Conservation (phyloP, 2,113 vertebrate species). For the Coreoperca whiteheadi region DNA sequence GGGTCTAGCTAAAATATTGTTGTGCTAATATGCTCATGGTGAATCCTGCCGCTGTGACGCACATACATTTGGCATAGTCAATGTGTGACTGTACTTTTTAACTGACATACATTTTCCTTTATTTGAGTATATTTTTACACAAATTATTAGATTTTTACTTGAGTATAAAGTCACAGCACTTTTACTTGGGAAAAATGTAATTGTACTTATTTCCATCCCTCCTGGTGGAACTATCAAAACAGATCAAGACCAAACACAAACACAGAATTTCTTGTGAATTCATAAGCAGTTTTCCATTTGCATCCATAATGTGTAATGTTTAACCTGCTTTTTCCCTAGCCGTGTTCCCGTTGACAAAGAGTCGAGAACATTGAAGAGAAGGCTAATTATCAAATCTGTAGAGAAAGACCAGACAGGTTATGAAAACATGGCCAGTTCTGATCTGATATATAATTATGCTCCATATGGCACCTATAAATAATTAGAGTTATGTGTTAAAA, state of each 20-base stretch:
- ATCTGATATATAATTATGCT: constrained; percentile 44
- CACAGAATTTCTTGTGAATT: neutral
- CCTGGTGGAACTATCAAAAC: neutral
- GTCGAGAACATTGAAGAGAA: neutral
- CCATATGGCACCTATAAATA: constrained; percentile 13
- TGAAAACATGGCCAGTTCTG: constrained; percentile 30
- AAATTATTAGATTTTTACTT: too few species aligned
- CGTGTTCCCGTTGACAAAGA: constrained; percentile 9
- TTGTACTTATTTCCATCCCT: neutral
- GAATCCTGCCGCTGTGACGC: too few species aligned
- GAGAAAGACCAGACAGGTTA: constrained; percentile 41
- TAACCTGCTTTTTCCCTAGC: constrained; percentile 8
- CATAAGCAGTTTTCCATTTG: constrained; percentile 24
- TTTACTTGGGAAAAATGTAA: too few species aligned
- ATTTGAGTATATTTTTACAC: too few species aligned
- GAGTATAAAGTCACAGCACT: too few species aligned
- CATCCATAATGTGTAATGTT: constrained; percentile 16
- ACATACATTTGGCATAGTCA: too few species aligned
- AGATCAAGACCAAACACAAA: neutral
- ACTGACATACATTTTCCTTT: too few species aligned
- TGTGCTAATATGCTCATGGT: neutral
- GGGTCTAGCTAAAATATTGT: neutral
- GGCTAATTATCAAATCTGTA: constrained; percentile 34
- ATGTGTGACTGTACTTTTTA: too few species aligned
- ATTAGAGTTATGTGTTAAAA: constrained; percentile 24